Base-by-base conservation (phyloP, 2,888 invertebrate species). In the Koerneria pararmatus region DNA sequence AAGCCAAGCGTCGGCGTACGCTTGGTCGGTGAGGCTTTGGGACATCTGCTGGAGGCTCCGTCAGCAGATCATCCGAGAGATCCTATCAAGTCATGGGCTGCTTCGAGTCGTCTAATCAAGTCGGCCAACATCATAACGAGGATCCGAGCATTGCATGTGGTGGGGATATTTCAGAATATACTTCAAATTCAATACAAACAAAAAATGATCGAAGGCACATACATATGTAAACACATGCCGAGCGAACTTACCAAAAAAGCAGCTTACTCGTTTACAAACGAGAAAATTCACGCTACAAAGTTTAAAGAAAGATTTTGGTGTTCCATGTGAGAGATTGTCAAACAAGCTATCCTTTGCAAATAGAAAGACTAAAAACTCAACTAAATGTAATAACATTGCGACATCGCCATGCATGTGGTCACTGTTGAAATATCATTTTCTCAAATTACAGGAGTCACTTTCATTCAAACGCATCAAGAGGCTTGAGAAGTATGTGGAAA, bases 401-500 rank as follows among this genome's bases (percentile, higher is more conserved):
- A n/a, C n/a, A n/a, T n/a, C n/a, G n/a, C n/a, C n/a, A n/a, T n/a
- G 11, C 46, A 19, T n/a, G 19, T 15, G 11, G 46, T 41, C 11
- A 15, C 11, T n/a, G 46, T n/a, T 41, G 46, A 19, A 41, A 19
- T 41, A 11, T 11, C 46, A 41, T 15, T 41, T n/a, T 41, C 46
- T 41, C 11, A 19, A 41, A 41, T 41, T 41, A 41, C 31, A 56
- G 11, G 68, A 71, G 34, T 63, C 63, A 29, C 41, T 75, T 51
- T 64, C 66, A 5, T 51, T 61, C 22, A 66, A 67, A 29, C 70
- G 69, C 24, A 66, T 75, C 51, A 74, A 74, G 35, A 62, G 67
- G 3, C 34, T 77, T 66, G 66, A 69, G 51, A 69, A 71, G 56
- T 73, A 71, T 53, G 69, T 71, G 53, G 74, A 75, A 2, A 67